Evolutionary conservation across 2,888 invertebrate genomes (phyloP).

Genomic region (Eristalis arbustorum): DNA sequence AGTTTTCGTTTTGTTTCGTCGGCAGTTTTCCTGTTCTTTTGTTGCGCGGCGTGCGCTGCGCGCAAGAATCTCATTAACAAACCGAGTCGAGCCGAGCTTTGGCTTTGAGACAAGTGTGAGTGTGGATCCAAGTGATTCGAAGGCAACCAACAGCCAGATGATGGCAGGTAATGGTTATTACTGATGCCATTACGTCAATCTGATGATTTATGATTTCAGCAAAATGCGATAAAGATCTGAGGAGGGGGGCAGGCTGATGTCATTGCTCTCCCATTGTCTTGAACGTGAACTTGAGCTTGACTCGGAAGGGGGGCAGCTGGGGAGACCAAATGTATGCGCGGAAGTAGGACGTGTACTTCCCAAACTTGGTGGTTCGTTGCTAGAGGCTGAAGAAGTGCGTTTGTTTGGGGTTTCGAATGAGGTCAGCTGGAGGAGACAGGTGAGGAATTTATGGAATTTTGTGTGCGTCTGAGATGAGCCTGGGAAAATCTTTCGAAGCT

Average conservation of each 20-base stretch:
- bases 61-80: conserved; percentile 61
- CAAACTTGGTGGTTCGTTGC: neutral
- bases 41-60: conserved; percentile 13
- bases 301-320: neutral
- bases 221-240: conserved; percentile 53
- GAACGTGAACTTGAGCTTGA: neutral
- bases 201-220: conserved; percentile 70
- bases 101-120: neutral
- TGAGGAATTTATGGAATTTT: neutral
- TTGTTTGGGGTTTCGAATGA: neutral
- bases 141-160: conserved; percentile 35
- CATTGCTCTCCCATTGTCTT: neutral
- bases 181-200: conserved; percentile 67
- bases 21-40: conserved; percentile 63
- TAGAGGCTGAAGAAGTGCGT: neutral
- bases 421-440: neutral
- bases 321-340: neutral
- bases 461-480: too few species aligned
- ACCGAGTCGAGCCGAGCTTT: neutral
- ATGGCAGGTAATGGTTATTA: conserved; percentile 59
- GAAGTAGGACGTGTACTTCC: neutral
- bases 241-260: neutral
- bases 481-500: too few species aligned
- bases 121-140: conserved; percentile 38
- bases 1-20: conserved; percentile 10